Percentiles rank a stretch among this genome's conserved stretches.
Conservation (phyloP, 1,140 invertebrate genomes). For the Heliconius eleuchia region DNA sequence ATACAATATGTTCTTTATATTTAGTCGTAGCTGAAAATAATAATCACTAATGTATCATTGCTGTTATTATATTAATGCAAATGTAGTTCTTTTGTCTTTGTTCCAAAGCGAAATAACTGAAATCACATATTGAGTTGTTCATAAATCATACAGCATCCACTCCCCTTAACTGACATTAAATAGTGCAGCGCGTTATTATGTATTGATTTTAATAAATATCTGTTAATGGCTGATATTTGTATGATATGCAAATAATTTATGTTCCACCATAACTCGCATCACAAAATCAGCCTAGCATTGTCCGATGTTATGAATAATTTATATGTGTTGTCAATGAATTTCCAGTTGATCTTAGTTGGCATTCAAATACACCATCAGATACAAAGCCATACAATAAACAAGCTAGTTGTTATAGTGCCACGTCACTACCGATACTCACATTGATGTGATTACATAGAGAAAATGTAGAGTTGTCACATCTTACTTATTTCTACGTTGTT, state of each 20-base stretch:
- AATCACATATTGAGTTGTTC: not conserved
- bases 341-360: conserved; percentile 31
- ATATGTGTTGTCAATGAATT: conserved; percentile 28
- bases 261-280: conserved; percentile 19
- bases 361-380: conserved; percentile 19
- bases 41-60: not conserved
- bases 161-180: not conserved
- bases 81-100: not conserved
- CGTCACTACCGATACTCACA: not conserved
- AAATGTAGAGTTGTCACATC: too few species aligned
- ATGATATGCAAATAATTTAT: conserved; percentile 22
- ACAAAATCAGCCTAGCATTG: conserved; percentile 25
- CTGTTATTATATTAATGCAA: not conserved
- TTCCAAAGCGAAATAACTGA: not conserved
- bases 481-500: too few species aligned
- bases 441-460: too few species aligned
- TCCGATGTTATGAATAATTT: conserved; percentile 32
- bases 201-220: conserved; percentile 9
- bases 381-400: not conserved
- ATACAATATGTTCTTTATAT: not conserved
- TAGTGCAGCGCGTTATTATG: conserved; percentile 3
- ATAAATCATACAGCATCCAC: not conserved
- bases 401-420: not conserved
- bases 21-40: not conserved
- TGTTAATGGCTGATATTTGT: not conserved